Evolutionary conservation across 2,797 vertebrate species (phyloP).

Genomic region (Balearica regulorum): DNA sequence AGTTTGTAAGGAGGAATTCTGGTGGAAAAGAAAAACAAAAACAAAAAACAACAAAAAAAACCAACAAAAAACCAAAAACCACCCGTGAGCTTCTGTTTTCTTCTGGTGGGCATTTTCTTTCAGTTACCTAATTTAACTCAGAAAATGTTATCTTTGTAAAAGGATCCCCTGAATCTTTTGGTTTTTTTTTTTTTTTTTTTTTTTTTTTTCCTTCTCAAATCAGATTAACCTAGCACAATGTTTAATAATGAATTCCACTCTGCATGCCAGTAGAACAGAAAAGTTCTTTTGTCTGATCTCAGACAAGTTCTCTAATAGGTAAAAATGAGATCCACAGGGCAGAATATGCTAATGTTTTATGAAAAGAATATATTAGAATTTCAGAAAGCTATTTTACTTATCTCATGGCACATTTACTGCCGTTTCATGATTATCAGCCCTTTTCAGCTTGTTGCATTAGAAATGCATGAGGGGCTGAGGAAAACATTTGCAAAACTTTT

Average conservation of each 20-base stretch:
- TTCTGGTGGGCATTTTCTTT: background rate
- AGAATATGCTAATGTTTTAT: constrained; percentile 34
- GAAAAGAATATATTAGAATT: constrained; percentile 47
- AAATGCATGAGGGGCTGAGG: background rate
- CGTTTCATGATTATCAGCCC: constrained; percentile 20
- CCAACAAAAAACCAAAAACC: too few species aligned
- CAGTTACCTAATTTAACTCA: constrained; percentile 1
- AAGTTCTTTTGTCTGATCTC: constrained; percentile 50
- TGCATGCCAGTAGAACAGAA: background rate
- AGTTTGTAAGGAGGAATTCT: background rate
- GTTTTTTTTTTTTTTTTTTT: background rate
- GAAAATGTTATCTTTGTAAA: background rate
- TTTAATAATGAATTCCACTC: constrained; percentile 49
- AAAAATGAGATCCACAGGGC: constrained; percentile 57
- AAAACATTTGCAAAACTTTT: constrained; percentile 1
- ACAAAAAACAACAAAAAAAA: too few species aligned
- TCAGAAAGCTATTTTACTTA: constrained; percentile 32
- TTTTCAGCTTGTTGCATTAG: constrained; percentile 27
- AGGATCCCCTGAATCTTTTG: background rate
- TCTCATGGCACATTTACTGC: constrained; percentile 7
- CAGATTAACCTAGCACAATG: constrained; percentile 16
- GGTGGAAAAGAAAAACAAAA: background rate
- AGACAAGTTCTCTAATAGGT: constrained; percentile 58
- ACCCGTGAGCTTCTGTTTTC: background rate
- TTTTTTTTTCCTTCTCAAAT: background rate